Conservation (phyloP, 2,888 invertebrate genomes). For the Papilio demoleus region DNA sequence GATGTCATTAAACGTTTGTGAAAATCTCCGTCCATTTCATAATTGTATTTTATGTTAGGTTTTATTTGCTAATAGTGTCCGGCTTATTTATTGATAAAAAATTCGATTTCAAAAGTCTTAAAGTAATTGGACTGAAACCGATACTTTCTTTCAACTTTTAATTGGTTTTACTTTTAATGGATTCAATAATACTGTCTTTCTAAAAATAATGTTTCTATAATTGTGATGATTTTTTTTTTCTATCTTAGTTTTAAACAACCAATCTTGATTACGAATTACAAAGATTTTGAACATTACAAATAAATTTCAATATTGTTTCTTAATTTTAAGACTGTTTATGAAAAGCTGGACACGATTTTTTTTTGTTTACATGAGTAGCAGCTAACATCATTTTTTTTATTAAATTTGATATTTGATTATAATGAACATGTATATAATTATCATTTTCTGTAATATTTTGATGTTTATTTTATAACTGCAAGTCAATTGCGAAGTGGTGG, state of each 20-base stretch:
- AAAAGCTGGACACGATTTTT: conserved; percentile 9
- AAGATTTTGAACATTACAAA: no score
- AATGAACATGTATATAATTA: background rate
- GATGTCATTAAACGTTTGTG: conserved; percentile 62
- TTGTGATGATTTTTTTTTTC: background rate
- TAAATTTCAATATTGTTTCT: no score
- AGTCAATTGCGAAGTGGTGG: conserved; percentile 19
- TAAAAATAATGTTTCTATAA: background rate
- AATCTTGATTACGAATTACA: background rate
- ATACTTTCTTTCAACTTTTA: background rate
- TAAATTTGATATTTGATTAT: background rate
- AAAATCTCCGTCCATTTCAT: conserved; percentile 72
- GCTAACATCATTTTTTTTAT: background rate
- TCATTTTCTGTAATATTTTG: background rate
- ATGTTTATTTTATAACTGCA: conserved; percentile 1
- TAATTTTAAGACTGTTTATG: background rate
- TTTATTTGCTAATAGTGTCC: conserved; percentile 26
- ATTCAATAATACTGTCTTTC: background rate
- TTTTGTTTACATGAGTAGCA: background rate
- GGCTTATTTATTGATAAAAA: background rate
- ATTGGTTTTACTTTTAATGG: background rate
- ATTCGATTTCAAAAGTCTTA: background rate
- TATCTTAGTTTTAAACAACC: background rate
- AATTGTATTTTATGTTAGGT: conserved; percentile 34
- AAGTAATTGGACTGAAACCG: background rate